Conservation (phyloP, 1,140 invertebrate species). For the Daktulosphaira vitifoliae region DNA sequence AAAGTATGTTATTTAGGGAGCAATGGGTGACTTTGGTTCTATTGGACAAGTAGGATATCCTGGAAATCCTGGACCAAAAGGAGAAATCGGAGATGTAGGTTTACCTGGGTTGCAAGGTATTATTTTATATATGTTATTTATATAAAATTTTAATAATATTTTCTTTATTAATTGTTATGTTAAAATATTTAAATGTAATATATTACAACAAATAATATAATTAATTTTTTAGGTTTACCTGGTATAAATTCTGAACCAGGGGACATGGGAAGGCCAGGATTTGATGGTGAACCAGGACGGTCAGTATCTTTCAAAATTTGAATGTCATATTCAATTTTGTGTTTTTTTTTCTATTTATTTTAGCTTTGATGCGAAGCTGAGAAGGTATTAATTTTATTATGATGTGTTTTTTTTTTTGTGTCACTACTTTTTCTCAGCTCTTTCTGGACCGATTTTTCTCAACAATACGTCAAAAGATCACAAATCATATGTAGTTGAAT, state of each 20-base stretch:
- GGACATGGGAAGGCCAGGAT: constrained; percentile 52
- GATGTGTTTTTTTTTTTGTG: too few species aligned
- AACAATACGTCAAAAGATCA: too few species aligned
- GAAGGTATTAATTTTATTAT: too few species aligned
- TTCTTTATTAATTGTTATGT: not conserved
- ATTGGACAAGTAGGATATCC: constrained; percentile 34
- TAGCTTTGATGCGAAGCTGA: too few species aligned
- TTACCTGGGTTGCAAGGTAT: constrained; percentile 35
- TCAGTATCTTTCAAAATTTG: not conserved
- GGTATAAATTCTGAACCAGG: constrained; percentile 54
- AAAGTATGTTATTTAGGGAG: constrained; percentile 30
- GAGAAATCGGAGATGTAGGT: constrained; percentile 44
- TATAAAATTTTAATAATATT: too few species aligned
- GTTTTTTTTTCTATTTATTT: too few species aligned
- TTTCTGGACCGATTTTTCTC: too few species aligned
- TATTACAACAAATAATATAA: not conserved
- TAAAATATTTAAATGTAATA: not conserved
- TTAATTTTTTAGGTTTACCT: constrained; percentile 37
- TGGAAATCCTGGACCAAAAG: constrained; percentile 43
- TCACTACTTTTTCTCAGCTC: too few species aligned
- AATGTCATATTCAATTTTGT: too few species aligned
- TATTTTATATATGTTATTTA: too few species aligned
- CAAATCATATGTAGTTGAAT: too few species aligned
- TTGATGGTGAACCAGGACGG: constrained; percentile 52
- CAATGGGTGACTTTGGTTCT: constrained; percentile 12